These are phyloP conservation scores for Drosophila paulistorum DNA, from an alignment of 1,140 invertebrate species.

Conservation along the genomic window DNA sequence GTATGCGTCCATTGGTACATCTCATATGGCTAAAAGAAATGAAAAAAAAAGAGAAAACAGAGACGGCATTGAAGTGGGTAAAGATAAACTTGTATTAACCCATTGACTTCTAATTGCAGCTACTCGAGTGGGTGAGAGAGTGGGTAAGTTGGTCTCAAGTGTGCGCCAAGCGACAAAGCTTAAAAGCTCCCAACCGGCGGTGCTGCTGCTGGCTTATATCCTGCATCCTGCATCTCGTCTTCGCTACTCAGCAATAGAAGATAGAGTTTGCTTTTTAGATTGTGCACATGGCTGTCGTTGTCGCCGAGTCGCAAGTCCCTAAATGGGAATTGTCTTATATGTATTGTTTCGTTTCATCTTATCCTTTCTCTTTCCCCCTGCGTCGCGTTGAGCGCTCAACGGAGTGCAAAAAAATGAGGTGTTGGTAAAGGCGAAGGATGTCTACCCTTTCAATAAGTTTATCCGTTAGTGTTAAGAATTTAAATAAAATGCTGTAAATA, in stretches of 20 bases:
- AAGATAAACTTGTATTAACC: slow-evolving; percentile 47
- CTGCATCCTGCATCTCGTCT: background rate
- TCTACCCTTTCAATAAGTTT: background rate
- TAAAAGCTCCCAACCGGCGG: slow-evolving; percentile 49
- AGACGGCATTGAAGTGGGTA: slow-evolving; percentile 4
- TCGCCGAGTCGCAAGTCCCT: slow-evolving; percentile 31
- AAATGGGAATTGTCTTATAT: slow-evolving; percentile 30
- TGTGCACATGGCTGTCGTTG: slow-evolving; percentile 41
- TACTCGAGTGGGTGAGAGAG: slow-evolving; percentile 38
- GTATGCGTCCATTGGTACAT: slow-evolving; percentile 95
- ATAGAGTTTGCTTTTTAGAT: slow-evolving; percentile 40
- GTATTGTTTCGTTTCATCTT: slow-evolving; percentile 24
- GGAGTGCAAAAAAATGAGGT: background rate
- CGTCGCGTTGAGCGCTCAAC: slow-evolving; percentile 7
- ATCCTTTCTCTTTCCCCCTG: background rate
- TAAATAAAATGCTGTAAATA: too few relatives aligned
- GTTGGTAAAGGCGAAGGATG: background rate
- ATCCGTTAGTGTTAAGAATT: too few relatives aligned
- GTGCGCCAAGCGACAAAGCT: slow-evolving; percentile 59
- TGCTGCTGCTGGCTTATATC: slow-evolving; percentile 18
- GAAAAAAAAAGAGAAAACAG: background rate
- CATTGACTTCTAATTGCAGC: slow-evolving; percentile 68
- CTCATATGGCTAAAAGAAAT: slow-evolving; percentile 88
- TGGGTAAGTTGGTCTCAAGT: slow-evolving; percentile 51
- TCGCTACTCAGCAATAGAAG: background rate